Percentiles rank a stretch among this genome's conserved stretches.
phyloP scores from a whole-genome alignment of 2,888 invertebrate genomes.

The Rhaphigaster nebulosa region DNA sequence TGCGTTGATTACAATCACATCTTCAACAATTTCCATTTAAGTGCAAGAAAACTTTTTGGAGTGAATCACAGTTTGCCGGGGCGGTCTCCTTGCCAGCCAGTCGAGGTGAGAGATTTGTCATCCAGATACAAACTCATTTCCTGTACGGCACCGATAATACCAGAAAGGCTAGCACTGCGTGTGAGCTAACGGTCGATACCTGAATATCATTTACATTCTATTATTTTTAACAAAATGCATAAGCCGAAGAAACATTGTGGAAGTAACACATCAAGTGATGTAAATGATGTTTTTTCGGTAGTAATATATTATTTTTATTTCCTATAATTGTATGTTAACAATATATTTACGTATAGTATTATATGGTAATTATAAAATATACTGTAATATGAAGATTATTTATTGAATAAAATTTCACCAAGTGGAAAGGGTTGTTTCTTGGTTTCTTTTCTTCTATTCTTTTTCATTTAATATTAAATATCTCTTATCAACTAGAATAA shows the following conservation, averaged over 20 bases:
- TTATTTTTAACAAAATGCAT: background rate
- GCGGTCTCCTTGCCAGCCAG: background rate
- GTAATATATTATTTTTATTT: too few species aligned
- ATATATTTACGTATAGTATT: too few species aligned
- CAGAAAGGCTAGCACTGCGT: background rate
- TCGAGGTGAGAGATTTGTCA: background rate
- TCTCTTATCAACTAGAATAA: background rate
- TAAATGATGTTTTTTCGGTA: background rate
- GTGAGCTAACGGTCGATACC: background rate
- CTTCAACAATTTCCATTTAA: background rate
- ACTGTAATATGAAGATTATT: too few species aligned
- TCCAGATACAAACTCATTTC: background rate
- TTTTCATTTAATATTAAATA: background rate
- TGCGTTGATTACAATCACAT: too few species aligned
- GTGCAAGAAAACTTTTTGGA: background rate
- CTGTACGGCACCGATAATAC: background rate
- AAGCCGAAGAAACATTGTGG: background rate
- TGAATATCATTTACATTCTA: background rate
- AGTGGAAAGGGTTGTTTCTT: too few species aligned
- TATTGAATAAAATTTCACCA: too few species aligned
- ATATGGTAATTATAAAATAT: too few species aligned
- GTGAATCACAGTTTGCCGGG: background rate
- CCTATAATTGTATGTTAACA: too few species aligned
- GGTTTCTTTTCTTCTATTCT: background rate
- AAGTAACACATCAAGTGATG: background rate